Evolutionary conservation across 2,888 invertebrate species (phyloP).

Genomic region (Pristionchus fissidentatus): DNA sequence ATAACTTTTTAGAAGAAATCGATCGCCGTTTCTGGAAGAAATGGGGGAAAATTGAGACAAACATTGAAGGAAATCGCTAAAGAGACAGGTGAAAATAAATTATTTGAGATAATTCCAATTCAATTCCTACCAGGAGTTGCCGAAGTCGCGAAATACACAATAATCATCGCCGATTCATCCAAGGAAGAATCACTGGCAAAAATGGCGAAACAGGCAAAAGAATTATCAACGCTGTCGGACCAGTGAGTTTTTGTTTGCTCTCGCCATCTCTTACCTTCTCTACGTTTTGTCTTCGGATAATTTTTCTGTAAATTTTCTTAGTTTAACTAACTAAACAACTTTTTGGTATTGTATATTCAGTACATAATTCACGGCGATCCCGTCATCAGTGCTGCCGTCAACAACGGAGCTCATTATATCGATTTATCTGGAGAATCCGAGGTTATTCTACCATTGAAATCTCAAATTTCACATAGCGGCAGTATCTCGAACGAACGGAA

Average conservation of each 20-base stretch:
- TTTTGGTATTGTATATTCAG: no score
- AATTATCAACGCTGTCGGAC: conserved; percentile 93
- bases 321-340: no score
- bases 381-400: conserved; percentile 90
- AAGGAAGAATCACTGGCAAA: conserved; percentile 85
- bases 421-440: conserved; percentile 94
- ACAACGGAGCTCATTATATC: conserved; percentile 87
- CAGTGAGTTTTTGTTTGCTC: no score
- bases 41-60: conserved; percentile 79
- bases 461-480: no score
- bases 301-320: no score
- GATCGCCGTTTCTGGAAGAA: conserved; percentile 93
- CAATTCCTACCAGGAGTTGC: background rate
- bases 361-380: conserved; percentile 87
- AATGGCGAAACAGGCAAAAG: no score
- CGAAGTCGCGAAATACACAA: conserved; percentile 77
- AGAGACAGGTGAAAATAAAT: conserved; percentile 76
- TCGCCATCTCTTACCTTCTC: no score
- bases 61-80: conserved; percentile 78
- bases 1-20: conserved; percentile 77
- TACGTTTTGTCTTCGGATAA: no score
- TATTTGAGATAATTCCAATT: background rate
- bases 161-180: conserved; percentile 85
- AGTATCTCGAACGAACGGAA: conserved; percentile 89
- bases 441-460: conserved; percentile 49